Conservation (phyloP, 53 echinoderm and acorn worm genomes). For the Actinopyga echinites region DNA sequence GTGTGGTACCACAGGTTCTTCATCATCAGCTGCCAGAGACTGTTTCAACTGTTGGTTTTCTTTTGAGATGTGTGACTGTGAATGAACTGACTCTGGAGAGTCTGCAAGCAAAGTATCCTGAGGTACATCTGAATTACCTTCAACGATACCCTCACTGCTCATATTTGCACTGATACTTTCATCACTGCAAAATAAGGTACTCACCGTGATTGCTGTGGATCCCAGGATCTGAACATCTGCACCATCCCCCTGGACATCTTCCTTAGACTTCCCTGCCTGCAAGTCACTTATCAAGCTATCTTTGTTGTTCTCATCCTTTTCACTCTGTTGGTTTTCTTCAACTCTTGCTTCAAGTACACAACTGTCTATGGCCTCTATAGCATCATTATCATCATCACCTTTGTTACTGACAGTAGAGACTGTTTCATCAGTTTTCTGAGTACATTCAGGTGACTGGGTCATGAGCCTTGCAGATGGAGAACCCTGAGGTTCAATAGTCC, state of each 20-base stretch:
- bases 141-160: too few relatives aligned
- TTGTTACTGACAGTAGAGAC: neutral
- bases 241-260: slow-evolving; percentile 9
- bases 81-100: slow-evolving; percentile 14
- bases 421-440: too few relatives aligned
- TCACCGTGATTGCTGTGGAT: slow-evolving; percentile 37
- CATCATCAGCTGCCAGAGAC: neutral
- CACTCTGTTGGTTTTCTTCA: neutral
- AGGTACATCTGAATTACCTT: too few relatives aligned
- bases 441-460: too few relatives aligned
- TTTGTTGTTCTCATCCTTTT: neutral
- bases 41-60: too few relatives aligned
- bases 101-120: neutral
- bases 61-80: neutral
- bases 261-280: neutral
- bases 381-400: slow-evolving; percentile 27
- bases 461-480: too few relatives aligned
- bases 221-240: slow-evolving; percentile 1
- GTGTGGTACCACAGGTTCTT: slow-evolving; percentile 30
- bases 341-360: slow-evolving; percentile 2
- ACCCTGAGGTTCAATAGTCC: too few relatives aligned
- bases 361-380: slow-evolving; percentile 14
- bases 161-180: slow-evolving; percentile 16
- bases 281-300: too few relatives aligned
- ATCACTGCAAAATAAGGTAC: slow-evolving; percentile 47